Evolutionary conservation across 2,888 invertebrate genomes (phyloP), one percentile per base, ranked within the genome.

Genomic region (Achlya flavicornis): DNA sequence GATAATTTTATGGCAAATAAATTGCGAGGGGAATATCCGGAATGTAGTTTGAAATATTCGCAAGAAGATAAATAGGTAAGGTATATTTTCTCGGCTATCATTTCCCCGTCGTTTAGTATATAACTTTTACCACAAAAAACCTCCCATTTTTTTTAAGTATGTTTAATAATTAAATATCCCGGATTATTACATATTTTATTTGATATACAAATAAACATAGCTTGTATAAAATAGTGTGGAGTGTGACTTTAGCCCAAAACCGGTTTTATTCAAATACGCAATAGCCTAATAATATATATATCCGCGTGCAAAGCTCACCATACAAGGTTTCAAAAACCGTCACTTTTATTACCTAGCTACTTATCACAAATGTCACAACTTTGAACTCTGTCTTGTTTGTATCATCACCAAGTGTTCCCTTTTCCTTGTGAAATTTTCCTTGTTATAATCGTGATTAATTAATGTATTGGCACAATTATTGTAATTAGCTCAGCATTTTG

Each of bases 361-460:
- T 53, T 53, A 53, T 53, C 53, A 10, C 19, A n/a, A 53, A 53
- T 53, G 53, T 53, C 53, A 53, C 53, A 19, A 19, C 10, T 53
- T 19, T 19, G 53, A 46, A n/a, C 53, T n/a, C 8, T 10, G 53
- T 10, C 53, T 53, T 53, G 53, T 53, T 48, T 53, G 10, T 53
- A 10, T 53, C 2, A 53, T 53, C 53, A 10, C 6, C n/a, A 19
- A 53, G 53, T 19, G 53, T 53, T 53, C 53, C 53, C 53, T 53
- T 53, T 53, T 19, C 53, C 19, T 53, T 14, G 19, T 53, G 53
- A 19, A 53, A 53, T 19, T 53, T 53, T 53, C 53, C 53, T 53
- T 19, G 16, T 0, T 3, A 19, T 53, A 19, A 53, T 53, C 10
- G 10, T 43, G 10, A 53, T 53, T 53, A 10, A 48, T 48, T 48